These are phyloP conservation scores for Enteromius trimaculatus DNA, from an alignment of 2,797 vertebrate genomes.

Conservation along the genomic window DNA sequence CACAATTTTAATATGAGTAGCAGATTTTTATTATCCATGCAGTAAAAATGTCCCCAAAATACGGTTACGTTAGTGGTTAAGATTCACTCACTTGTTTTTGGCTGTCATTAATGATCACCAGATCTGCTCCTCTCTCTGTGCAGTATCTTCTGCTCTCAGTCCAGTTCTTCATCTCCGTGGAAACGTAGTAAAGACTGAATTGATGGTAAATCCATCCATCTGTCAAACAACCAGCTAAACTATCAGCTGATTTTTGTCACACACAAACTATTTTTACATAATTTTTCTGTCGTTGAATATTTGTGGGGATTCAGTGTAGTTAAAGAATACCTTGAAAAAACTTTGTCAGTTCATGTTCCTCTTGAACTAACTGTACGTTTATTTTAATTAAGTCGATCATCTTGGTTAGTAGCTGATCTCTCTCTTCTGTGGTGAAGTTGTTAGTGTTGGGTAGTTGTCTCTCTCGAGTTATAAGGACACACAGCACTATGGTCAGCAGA, in stretches of 20 bases:
- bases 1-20: too few relatives aligned
- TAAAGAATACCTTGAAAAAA: not conserved
- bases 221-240: not conserved
- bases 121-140: not conserved
- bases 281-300: not conserved
- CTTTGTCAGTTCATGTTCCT: not conserved
- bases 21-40: too few relatives aligned
- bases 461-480: not conserved
- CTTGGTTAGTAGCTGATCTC: not conserved
- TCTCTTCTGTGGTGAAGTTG: not conserved
- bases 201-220: not conserved
- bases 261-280: not conserved
- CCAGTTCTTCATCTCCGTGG: not conserved
- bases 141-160: not conserved
- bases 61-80: not conserved
- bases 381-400: not conserved
- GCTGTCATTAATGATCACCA: not conserved
- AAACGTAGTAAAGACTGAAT: not conserved
- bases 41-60: not conserved
- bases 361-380: not conserved
- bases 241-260: not conserved
- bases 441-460: not conserved
- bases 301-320: not conserved
- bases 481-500: conserved; percentile 23
- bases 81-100: not conserved